Evolutionary conservation across 2,888 invertebrate species (phyloP).

Genomic region (Melanophora roralis): DNA sequence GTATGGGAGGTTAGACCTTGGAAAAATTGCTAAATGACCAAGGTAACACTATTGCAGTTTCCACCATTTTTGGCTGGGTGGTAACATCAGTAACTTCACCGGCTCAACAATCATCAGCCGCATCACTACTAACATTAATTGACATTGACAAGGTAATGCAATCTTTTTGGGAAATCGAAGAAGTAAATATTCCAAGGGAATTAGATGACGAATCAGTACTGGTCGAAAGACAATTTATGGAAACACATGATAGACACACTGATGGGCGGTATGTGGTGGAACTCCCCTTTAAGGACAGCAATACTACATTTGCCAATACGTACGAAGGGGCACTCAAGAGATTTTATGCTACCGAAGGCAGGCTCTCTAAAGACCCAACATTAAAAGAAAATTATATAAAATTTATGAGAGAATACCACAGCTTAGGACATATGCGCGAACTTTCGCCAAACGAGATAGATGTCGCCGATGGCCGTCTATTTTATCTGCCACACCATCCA

Average conservation of each 20-base stretch:
- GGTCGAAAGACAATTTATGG: slow-evolving; percentile 20
- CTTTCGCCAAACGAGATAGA: not conserved
- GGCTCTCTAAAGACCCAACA: not conserved
- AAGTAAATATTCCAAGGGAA: not conserved
- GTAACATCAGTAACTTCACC: not conserved
- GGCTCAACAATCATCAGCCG: not conserved
- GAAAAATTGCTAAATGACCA: not conserved
- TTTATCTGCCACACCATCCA: slow-evolving; percentile 40
- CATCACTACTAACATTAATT: not conserved
- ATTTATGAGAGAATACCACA: slow-evolving; percentile 1
- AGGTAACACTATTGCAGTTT: not conserved
- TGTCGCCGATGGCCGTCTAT: not conserved
- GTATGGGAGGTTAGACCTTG: not conserved
- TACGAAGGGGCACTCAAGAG: not conserved
- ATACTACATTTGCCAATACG: slow-evolving; percentile 2
- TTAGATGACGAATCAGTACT: not conserved
- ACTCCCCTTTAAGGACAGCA: slow-evolving; percentile 1
- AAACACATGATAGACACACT: not conserved
- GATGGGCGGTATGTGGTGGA: not conserved
- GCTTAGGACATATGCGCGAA: slow-evolving; percentile 11
- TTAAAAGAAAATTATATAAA: not conserved
- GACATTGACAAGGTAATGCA: not conserved
- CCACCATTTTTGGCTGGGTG: not conserved
- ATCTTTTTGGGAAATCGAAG: slow-evolving; percentile 1
- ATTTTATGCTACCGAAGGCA: slow-evolving; percentile 2